Evolutionary conservation across 2,113 vertebrate species (phyloP).

Genomic region (Salvelinus namaycush): DNA sequence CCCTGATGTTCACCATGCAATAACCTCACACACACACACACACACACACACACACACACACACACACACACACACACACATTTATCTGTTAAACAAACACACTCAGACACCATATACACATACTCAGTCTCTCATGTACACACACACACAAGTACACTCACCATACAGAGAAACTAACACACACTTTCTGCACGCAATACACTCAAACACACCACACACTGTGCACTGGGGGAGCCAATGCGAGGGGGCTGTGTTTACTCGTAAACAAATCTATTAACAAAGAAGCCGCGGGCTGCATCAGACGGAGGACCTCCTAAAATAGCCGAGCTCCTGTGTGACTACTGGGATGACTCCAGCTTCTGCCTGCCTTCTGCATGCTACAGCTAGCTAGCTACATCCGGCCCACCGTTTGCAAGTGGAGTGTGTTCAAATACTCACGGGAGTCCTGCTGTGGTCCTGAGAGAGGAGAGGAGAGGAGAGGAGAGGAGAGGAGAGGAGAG

Average conservation of each 20-base stretch:
- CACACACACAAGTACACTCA: conserved; percentile 23
- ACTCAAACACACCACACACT: background rate
- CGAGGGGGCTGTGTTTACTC: conserved; percentile 3
- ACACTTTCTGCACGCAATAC: background rate
- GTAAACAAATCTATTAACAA: conserved; percentile 31
- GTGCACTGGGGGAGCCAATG: background rate
- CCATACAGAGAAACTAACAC: conserved; percentile 12
- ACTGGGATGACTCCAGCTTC: background rate
- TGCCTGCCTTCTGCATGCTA: background rate
- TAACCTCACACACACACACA: background rate
- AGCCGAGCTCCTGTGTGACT: conserved; percentile 15
- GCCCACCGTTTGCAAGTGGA: too few relatives aligned
- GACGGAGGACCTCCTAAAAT: conserved; percentile 29
- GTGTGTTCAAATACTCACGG: too few relatives aligned
- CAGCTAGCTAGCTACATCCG: background rate
- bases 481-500: too few relatives aligned
- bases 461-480: background rate
- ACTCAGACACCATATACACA: background rate
- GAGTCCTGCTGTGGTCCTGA: too few relatives aligned
- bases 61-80: background rate
- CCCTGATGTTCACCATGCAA: background rate
- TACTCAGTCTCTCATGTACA: conserved; percentile 35
- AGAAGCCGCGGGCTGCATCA: conserved; percentile 13
- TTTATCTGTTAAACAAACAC: background rate
- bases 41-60: conserved; percentile 9